phyloP scores from a whole-genome alignment of 1,140 invertebrate genomes.

The Spodoptera frugiperda region DNA sequence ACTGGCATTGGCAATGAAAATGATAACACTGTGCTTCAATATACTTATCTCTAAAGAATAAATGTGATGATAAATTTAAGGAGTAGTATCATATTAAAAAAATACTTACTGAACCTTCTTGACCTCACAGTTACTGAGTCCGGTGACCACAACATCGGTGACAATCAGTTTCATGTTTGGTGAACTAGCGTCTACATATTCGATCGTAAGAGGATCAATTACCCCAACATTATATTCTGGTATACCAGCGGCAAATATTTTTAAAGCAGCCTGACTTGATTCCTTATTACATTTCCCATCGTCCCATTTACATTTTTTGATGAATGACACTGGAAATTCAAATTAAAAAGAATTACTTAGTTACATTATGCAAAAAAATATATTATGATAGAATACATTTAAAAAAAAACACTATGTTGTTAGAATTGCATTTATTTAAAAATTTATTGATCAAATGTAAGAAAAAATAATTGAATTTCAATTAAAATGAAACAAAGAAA shows the following conservation, averaged over 20 bases:
- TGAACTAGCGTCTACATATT: conserved; percentile 52
- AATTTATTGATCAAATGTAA: not conserved
- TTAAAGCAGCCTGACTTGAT: conserved; percentile 36
- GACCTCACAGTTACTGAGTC: conserved; percentile 54
- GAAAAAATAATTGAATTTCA: not conserved
- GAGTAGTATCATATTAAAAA: not conserved
- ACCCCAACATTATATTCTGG: conserved; percentile 52
- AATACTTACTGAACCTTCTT: conserved; percentile 57
- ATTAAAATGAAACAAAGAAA: too few species aligned
- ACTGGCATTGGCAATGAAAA: too few species aligned
- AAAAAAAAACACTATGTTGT: too few species aligned
- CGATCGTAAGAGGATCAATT: conserved; percentile 51
- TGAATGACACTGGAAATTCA: conserved; percentile 44
- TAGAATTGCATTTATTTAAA: too few species aligned
- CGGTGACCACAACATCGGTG: conserved; percentile 48
- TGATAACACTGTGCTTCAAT: too few species aligned
- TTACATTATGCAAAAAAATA: not conserved
- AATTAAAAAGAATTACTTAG: not conserved
- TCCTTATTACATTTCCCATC: conserved; percentile 47
- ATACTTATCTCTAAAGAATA: too few species aligned
- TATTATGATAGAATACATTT: too few species aligned
- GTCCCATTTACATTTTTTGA: conserved; percentile 48
- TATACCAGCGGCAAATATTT: conserved; percentile 52
- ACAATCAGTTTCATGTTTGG: conserved; percentile 53
- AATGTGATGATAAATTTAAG: too few species aligned